Evolutionary conservation across 2,797 vertebrate genomes (phyloP).

Genomic region (Varecia variegata): DNA sequence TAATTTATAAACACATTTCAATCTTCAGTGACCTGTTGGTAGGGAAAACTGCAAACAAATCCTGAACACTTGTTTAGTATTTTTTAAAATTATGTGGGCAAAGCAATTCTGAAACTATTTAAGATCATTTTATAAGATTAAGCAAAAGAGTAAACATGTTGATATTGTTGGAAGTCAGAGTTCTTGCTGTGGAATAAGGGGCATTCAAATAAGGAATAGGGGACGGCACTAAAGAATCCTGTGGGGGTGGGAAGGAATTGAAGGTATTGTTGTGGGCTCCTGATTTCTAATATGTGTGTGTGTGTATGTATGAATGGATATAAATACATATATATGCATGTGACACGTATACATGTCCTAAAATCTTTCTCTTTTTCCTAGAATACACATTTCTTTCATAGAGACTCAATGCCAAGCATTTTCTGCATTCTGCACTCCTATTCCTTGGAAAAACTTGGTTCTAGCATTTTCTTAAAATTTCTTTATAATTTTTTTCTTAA

Average conservation of each 20-base stretch:
- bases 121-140: neutral
- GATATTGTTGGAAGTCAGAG: neutral
- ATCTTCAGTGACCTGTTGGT: neutral
- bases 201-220: neutral
- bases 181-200: neutral
- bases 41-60: neutral
- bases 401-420: neutral
- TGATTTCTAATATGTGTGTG: neutral
- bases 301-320: neutral
- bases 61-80: neutral
- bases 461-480: neutral
- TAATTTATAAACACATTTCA: neutral
- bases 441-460: neutral
- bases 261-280: neutral
- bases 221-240: neutral
- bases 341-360: neutral
- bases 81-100: neutral
- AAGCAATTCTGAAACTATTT: constrained; percentile 8
- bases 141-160: neutral
- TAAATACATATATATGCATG: neutral
- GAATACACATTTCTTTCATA: neutral
- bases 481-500: neutral
- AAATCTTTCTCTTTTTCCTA: neutral
- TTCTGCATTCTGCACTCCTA: neutral
- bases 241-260: neutral